These are phyloP conservation scores for Drosophila subsilvestris DNA, from an alignment of 2,888 invertebrate genomes.

Conservation along the genomic window DNA sequence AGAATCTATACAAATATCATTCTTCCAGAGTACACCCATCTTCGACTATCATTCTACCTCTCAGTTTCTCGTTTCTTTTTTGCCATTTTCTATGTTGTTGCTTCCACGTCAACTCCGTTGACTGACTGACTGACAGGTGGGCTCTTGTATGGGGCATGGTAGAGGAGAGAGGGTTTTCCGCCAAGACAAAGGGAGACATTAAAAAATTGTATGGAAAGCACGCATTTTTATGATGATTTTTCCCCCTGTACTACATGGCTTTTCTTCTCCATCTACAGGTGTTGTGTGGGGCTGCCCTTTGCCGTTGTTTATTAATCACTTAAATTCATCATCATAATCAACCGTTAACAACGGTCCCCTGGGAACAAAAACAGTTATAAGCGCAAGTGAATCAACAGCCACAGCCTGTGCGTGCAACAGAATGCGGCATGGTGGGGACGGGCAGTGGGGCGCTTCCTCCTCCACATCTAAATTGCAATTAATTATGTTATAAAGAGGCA, in stretches of 20 bases:
- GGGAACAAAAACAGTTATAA: constrained; percentile 66
- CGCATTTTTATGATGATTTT: constrained; percentile 64
- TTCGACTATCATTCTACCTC: constrained; percentile 21
- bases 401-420: constrained; percentile 14
- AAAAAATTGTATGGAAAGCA: constrained; percentile 55
- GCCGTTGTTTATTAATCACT: constrained; percentile 79
- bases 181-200: constrained; percentile 45
- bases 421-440: constrained; percentile 53
- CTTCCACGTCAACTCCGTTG: constrained; percentile 62
- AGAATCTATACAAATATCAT: not conserved
- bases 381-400: constrained; percentile 67
- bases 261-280: constrained; percentile 36
- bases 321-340: constrained; percentile 79
- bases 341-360: constrained; percentile 79
- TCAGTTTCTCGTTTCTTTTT: constrained; percentile 29
- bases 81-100: constrained; percentile 64
- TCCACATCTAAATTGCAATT: constrained; percentile 72
- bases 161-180: constrained; percentile 23
- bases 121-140: constrained; percentile 69
- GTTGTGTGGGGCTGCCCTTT: constrained; percentile 47
- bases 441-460: constrained; percentile 45
- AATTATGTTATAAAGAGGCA: constrained; percentile 63
- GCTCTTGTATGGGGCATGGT: constrained; percentile 50
- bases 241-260: not conserved
- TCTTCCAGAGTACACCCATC: not conserved